These are phyloP conservation scores for Apis laboriosa DNA, from an alignment of 1,140 invertebrate species.

Conservation along the genomic window DNA sequence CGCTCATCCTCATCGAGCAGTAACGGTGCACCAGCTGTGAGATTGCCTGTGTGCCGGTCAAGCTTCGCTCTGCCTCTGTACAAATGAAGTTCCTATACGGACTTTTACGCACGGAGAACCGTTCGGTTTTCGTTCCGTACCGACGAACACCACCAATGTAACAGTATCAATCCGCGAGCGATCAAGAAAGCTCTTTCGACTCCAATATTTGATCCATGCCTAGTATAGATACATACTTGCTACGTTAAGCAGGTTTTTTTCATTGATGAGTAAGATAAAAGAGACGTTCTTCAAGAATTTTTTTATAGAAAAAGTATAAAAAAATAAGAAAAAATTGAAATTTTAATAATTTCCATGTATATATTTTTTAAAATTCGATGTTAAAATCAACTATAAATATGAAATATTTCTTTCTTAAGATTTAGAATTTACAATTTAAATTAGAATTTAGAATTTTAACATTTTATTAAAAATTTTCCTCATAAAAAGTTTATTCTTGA, in stretches of 20 bases:
- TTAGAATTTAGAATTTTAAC: too few relatives aligned
- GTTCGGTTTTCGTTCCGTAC: conserved; percentile 45
- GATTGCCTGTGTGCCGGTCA: conserved; percentile 33
- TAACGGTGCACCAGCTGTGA: conserved; percentile 64
- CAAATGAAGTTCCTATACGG: conserved; percentile 37
- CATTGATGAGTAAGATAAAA: background rate
- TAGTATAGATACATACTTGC: background rate
- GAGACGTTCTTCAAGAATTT: background rate
- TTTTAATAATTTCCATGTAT: too few relatives aligned
- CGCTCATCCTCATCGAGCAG: conserved; percentile 35
- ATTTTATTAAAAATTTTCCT: too few relatives aligned
- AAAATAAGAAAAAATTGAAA: too few relatives aligned
- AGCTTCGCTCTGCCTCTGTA: conserved; percentile 43
- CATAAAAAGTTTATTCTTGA: too few relatives aligned
- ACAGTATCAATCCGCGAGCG: background rate
- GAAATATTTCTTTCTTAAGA: too few relatives aligned
- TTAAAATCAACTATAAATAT: too few relatives aligned
- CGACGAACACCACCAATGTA: conserved; percentile 8
- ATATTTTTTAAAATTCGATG: too few relatives aligned
- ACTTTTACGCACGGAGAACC: conserved; percentile 31
- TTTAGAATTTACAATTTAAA: too few relatives aligned
- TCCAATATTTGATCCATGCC: background rate
- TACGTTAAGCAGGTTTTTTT: background rate
- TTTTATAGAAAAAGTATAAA: too few relatives aligned
- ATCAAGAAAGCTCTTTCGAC: background rate